Percentiles rank a stretch among this genome's conserved stretches.
Conservation (phyloP, 2,113 vertebrate species). For the Daubentonia madagascariensis region DNA sequence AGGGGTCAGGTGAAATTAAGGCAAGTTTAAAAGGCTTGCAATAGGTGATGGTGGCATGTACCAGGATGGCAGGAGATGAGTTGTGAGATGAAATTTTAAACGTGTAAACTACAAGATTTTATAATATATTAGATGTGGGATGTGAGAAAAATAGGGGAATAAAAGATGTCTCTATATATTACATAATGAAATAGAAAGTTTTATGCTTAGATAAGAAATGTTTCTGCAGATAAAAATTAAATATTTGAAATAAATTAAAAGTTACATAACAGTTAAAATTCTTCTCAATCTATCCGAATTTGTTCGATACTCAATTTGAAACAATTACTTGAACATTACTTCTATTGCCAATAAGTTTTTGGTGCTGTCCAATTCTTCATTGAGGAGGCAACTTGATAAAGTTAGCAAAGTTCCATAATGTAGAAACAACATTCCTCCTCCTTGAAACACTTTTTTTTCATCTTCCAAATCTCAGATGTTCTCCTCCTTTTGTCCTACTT, state of each 20-base stretch:
- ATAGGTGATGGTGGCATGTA: not conserved
- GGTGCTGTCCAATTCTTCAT: not conserved
- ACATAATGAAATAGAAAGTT: not conserved
- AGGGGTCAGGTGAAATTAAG: not conserved
- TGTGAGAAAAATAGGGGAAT: not conserved
- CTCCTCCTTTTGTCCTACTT: not conserved
- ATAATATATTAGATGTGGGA: not conserved
- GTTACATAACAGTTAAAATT: not conserved
- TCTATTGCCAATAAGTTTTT: not conserved
- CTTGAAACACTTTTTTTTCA: not conserved
- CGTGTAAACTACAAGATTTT: not conserved
- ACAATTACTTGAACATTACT: not conserved
- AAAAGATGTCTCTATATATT: not conserved
- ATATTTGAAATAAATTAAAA: not conserved
- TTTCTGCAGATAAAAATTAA: not conserved
- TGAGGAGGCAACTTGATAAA: not conserved
- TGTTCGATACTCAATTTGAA: not conserved
- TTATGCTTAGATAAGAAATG: not conserved
- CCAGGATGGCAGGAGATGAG: not conserved
- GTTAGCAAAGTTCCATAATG: not conserved
- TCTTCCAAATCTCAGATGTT: not conserved
- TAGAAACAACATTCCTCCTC: not conserved
- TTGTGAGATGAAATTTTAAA: not conserved
- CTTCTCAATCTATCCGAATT: not conserved
- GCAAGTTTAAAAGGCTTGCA: not conserved